Percentiles rank a stretch among this genome's conserved stretches.
Evolutionary conservation across 2,113 vertebrate species (phyloP).

Genomic region (Microcebus ravelobensis): DNA sequence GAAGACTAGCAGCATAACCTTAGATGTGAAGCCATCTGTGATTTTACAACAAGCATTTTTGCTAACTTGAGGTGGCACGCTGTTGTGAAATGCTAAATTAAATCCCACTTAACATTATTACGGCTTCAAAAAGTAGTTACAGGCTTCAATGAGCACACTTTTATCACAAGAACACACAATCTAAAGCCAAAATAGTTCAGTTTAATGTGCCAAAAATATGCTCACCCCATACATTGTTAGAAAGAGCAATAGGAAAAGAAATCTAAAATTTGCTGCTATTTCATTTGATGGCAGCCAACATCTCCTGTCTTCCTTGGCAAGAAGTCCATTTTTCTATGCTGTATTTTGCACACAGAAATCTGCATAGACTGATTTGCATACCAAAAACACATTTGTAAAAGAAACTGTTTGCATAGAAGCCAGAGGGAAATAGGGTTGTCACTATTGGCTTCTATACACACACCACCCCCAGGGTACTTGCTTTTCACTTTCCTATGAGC

Average conservation of each 20-base stretch:
- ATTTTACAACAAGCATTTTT: slow-evolving; percentile 29
- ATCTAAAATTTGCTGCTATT: slow-evolving; percentile 74
- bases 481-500: slow-evolving; percentile 54
- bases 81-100: slow-evolving; percentile 68
- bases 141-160: slow-evolving; percentile 74
- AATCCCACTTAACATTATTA: slow-evolving; percentile 65
- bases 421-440: slow-evolving; percentile 59
- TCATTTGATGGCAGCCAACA: slow-evolving; percentile 64
- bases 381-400: slow-evolving; percentile 74
- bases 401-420: slow-evolving; percentile 64
- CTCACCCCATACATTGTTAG: slow-evolving; percentile 73
- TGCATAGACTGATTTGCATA: slow-evolving; percentile 77
- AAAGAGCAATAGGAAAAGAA: slow-evolving; percentile 67
- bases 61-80: neutral
- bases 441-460: slow-evolving; percentile 56
- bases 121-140: slow-evolving; percentile 69
- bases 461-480: slow-evolving; percentile 63
- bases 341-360: slow-evolving; percentile 78
- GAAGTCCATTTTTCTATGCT: slow-evolving; percentile 72
- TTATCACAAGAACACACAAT: slow-evolving; percentile 70
- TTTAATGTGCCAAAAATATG: slow-evolving; percentile 74
- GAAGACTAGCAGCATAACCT: neutral
- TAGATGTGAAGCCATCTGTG: slow-evolving; percentile 39
- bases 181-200: slow-evolving; percentile 72
- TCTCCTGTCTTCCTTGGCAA: slow-evolving; percentile 71